phyloP scores from a whole-genome alignment of 2,113 vertebrate genomes.

The Axis porcinus region DNA sequence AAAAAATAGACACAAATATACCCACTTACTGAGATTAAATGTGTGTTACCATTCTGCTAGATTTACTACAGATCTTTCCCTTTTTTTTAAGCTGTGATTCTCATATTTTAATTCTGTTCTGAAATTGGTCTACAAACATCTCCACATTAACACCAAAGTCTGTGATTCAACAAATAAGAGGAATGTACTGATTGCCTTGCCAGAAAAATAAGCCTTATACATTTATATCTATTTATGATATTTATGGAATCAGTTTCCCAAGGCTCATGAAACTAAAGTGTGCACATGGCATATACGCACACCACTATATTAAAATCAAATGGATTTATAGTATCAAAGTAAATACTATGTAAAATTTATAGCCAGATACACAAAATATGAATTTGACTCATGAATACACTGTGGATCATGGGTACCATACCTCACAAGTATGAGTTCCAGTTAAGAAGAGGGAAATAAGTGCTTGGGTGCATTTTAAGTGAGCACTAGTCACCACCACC shows the following conservation, averaged over 20 bases:
- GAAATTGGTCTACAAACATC: conserved; percentile 68
- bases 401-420: neutral
- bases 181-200: conserved; percentile 46
- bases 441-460: neutral
- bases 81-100: neutral
- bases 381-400: neutral
- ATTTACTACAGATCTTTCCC: neutral
- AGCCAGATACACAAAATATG: conserved; percentile 51
- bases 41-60: neutral
- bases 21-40: neutral
- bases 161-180: conserved; percentile 55
- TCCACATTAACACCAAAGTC: conserved; percentile 45
- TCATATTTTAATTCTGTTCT: conserved; percentile 57
- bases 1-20: neutral
- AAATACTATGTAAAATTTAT: conserved; percentile 21
- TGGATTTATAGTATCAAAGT: conserved; percentile 46
- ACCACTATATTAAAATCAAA: conserved; percentile 24
- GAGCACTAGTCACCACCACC: conserved; percentile 12
- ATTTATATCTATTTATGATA: conserved; percentile 23
- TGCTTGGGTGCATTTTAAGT: neutral
- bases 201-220: conserved; percentile 44
- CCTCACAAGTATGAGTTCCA: neutral
- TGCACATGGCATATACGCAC: neutral
- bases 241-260: conserved; percentile 25
- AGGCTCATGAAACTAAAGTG: neutral